Evolutionary conservation across 2,113 vertebrate genomes (phyloP).

Genomic region (Embiotoca jacksoni): DNA sequence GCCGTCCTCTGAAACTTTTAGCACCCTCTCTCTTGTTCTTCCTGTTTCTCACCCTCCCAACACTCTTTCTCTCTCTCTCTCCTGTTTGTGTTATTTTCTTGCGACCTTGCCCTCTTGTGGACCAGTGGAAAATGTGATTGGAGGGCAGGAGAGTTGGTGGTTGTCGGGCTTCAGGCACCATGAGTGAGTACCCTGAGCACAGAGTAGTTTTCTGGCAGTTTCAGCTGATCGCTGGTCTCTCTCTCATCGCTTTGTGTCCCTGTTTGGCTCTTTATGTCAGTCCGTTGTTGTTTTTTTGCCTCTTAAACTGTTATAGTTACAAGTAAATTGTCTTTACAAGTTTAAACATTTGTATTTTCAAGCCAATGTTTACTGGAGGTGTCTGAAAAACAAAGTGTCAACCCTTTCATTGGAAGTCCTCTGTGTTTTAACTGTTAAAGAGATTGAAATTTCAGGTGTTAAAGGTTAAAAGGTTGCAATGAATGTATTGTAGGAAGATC

Average conservation of each 20-base stretch:
- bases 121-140: slow-evolving; percentile 75
- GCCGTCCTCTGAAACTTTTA: slow-evolving; percentile 56
- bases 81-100: slow-evolving; percentile 37
- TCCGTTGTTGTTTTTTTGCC: slow-evolving; percentile 7
- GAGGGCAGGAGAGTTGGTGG: slow-evolving; percentile 55
- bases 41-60: slow-evolving; percentile 49
- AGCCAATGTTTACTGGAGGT: background rate
- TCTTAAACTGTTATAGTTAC: background rate
- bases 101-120: slow-evolving; percentile 40
- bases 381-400: background rate
- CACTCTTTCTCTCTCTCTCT: slow-evolving; percentile 26
- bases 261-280: slow-evolving; percentile 20
- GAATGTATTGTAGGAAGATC: background rate
- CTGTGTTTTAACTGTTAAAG: background rate
- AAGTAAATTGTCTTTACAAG: background rate
- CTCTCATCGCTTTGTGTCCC: background rate
- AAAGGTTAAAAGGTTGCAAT: background rate
- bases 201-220: slow-evolving; percentile 16
- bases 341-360: background rate
- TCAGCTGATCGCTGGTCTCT: slow-evolving; percentile 2
- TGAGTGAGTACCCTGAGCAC: slow-evolving; percentile 77
- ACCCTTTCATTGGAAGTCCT: background rate
- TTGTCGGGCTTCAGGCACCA: slow-evolving; percentile 77
- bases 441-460: background rate
- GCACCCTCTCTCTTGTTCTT: slow-evolving; percentile 37